phyloP scores from a whole-genome alignment of 1,140 invertebrate genomes.

The Lepidurus couesii region DNA sequence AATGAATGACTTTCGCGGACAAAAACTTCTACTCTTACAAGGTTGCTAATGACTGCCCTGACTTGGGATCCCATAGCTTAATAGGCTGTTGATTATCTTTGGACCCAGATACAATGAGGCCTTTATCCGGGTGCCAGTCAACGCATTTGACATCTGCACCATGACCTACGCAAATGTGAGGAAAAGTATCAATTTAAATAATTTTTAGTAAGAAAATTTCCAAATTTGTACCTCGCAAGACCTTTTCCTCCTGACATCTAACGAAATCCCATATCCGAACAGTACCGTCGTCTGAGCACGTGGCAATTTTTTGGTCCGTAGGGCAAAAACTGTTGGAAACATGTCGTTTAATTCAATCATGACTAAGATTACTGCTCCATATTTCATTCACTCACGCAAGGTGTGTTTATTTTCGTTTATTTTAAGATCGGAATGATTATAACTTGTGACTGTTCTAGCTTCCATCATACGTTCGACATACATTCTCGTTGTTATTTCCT shows the following conservation, averaged over 20 bases:
- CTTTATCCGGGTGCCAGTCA: conserved; percentile 98
- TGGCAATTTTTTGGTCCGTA: conserved; percentile 95
- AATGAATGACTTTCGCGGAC: not conserved
- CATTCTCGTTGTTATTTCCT: conserved; percentile 11
- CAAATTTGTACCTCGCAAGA: conserved; percentile 68
- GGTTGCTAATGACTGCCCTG: conserved; percentile 79
- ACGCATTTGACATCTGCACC: conserved; percentile 99
- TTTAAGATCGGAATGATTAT: not conserved
- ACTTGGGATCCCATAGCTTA: conserved; percentile 98
- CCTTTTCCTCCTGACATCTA: conserved; percentile 91
- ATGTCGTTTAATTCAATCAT: not conserved
- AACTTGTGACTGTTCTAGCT: not conserved
- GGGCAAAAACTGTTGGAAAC: conserved; percentile 83
- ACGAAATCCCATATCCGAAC: conserved; percentile 98
- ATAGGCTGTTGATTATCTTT: conserved; percentile 99
- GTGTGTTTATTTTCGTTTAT: too few species aligned
- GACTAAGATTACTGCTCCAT: not conserved
- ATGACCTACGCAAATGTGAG: conserved; percentile 62
- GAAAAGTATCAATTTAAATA: conserved; percentile 23
- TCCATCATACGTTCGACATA: not conserved
- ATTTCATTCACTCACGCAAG: not conserved
- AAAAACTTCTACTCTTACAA: conserved; percentile 49
- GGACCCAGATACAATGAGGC: conserved; percentile 92
- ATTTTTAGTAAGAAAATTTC: not conserved
- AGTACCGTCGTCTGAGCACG: conserved; percentile 98